Evolutionary conservation across 2,113 vertebrate species (phyloP), one percentile per base, ranked within the genome.

Genomic region (Saguinus midas): DNA sequence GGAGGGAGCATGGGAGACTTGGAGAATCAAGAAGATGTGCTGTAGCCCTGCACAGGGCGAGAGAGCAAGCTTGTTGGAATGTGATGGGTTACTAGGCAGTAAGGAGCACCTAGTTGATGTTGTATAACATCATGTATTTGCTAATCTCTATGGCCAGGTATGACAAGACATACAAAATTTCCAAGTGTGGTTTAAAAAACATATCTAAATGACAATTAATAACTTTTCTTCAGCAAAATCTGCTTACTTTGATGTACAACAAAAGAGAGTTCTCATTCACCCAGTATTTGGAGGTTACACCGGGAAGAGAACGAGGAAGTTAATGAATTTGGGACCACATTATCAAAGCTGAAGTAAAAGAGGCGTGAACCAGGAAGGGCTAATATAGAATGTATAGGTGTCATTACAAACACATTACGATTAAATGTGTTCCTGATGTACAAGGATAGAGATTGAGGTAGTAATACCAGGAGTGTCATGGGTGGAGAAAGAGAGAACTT

Each of bases 41-140:
- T 1, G 1, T 58, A 18, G 32, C 45, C 55, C 93, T 35, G 21
- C 25, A 40, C 50, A 64, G 1, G 6, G 4, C 10, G 21, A 70
- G 61, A 73, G 10, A 61, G 40, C 23, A 9, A n/a, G 40, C 43
- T 29, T 48, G 7, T 3, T 21, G 40, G 48, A 80, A 70, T 3
- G 18, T 8, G 14, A 0, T 27, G 0, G 23, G 23, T 8, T 10
- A 1, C 3, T 1, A 32, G 50, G 29, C 58, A 40, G 4, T 3
- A 0, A 6, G 4, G 55, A 68, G 48, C 40, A 11, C 6, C 35
- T 23, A 2, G 3, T 1, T 43, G 48, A 23, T 35, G 0, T 29
- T 40, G 29, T 16, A 29, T 4, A 52, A 52, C 52, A 3, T 18
- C 25, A 4, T 6, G 20, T 52, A 8, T 73, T 87, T 55, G 10